Evolutionary conservation across 1,140 invertebrate genomes (phyloP).

Genomic region (Brachionus asplanchnoidis): DNA sequence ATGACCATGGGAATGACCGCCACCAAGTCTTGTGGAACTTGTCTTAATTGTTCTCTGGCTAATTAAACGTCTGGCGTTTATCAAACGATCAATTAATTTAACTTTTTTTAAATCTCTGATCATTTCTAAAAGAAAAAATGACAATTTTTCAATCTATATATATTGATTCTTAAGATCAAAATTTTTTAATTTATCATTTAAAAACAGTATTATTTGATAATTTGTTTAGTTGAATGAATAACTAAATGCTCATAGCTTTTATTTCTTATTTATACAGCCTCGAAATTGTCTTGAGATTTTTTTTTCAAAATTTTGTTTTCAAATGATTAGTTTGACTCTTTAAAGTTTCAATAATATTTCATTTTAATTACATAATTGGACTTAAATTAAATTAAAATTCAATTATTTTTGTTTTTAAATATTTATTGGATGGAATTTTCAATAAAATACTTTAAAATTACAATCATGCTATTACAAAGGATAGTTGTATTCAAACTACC

Average conservation of each 20-base stretch:
- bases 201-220: not conserved
- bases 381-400: too few species aligned
- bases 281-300: not conserved
- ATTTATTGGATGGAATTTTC: too few species aligned
- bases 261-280: not conserved
- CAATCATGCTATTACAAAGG: too few species aligned
- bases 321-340: not conserved
- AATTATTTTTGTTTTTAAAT: too few species aligned
- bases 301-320: not conserved
- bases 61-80: not conserved
- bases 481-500: too few species aligned
- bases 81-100: not conserved
- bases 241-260: not conserved
- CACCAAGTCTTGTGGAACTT: not conserved
- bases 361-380: not conserved
- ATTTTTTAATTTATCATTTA: not conserved
- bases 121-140: not conserved
- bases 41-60: not conserved
- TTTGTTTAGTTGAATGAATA: not conserved
- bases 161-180: not conserved
- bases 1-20: not conserved
- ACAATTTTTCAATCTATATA: not conserved
- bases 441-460: too few species aligned
- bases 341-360: not conserved
- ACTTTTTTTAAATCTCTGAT: not conserved